Conservation (phyloP, 2,113 vertebrate species). For the Tonatia bakeri region DNA sequence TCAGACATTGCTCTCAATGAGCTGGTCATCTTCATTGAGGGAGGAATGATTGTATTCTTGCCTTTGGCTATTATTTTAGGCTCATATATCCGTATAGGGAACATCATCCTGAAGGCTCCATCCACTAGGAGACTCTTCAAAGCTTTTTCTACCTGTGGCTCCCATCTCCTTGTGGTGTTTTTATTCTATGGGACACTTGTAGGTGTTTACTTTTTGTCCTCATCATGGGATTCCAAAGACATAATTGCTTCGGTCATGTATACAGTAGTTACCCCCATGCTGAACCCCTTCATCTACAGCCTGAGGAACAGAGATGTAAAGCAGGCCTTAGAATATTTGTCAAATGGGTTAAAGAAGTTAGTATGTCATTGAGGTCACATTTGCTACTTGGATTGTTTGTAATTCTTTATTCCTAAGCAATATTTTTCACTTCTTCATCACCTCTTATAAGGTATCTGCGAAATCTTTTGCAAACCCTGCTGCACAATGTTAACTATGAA, state of each 20-base stretch:
- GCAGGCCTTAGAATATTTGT: slow-evolving; percentile 17
- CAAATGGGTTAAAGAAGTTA: neutral
- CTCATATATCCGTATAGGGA: slow-evolving; percentile 24
- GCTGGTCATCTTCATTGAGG: slow-evolving; percentile 30
- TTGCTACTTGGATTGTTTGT: too few relatives aligned
- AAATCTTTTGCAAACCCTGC: too few relatives aligned
- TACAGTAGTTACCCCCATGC: slow-evolving; percentile 32
- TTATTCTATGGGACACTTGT: slow-evolving; percentile 60
- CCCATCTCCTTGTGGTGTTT: slow-evolving; percentile 62
- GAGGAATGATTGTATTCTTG: neutral
- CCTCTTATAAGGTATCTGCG: too few relatives aligned
- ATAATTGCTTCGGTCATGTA: slow-evolving; percentile 58
- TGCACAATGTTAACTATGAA: too few relatives aligned
- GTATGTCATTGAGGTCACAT: too few relatives aligned
- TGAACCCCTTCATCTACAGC: slow-evolving; percentile 69
- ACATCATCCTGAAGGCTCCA: neutral
- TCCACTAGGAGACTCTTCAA: slow-evolving; percentile 40
- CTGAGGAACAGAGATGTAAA: slow-evolving; percentile 63
- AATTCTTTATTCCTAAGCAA: too few relatives aligned
- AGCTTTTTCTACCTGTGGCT: slow-evolving; percentile 64
- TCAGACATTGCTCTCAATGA: slow-evolving; percentile 50
- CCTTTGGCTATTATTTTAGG: slow-evolving; percentile 12
- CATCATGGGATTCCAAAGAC: neutral
- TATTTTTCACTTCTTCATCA: too few relatives aligned
- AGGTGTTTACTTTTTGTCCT: slow-evolving; percentile 56